A percentile compares a stretch with the other conserved stretches of the same genome.
Conservation (phyloP, 1,140 invertebrate species). For the Plodia interpunctella region DNA sequence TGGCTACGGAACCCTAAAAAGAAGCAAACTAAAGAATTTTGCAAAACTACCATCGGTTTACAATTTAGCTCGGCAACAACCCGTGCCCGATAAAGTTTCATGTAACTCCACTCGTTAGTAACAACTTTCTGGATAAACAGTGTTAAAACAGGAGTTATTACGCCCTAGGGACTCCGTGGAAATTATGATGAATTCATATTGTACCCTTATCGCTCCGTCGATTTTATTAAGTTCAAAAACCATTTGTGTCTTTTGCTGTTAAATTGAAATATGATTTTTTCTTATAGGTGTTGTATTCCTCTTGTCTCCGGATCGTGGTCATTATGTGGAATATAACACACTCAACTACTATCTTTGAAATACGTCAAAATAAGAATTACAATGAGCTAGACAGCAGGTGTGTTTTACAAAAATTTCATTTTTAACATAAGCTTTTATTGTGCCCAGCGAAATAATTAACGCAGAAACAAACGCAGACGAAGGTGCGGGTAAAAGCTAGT, state of each 20-base stretch:
- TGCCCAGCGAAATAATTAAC: no score
- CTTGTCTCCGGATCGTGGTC: no score
- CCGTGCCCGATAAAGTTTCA: constrained; percentile 15
- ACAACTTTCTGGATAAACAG: constrained; percentile 16
- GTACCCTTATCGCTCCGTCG: neutral
- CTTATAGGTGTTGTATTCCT: no score
- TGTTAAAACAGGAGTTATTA: constrained; percentile 12
- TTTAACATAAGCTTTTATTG: no score
- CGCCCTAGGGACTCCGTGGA: constrained; percentile 7
- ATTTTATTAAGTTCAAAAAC: neutral
- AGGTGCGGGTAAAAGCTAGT: no score
- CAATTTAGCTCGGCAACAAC: neutral
- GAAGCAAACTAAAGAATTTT: neutral
- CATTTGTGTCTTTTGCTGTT: neutral
- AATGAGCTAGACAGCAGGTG: no score
- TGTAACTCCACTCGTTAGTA: constrained; percentile 16
- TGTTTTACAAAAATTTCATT: no score
- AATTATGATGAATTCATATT: constrained; percentile 2
- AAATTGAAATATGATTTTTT: neutral
- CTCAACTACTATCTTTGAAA: no score
- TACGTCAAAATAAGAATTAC: no score
- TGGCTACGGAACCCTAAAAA: no score
- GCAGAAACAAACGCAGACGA: no score
- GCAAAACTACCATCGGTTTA: neutral
- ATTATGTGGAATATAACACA: no score